phyloP scores from a whole-genome alignment of 2,888 invertebrate species.

The Mythimna impura region DNA sequence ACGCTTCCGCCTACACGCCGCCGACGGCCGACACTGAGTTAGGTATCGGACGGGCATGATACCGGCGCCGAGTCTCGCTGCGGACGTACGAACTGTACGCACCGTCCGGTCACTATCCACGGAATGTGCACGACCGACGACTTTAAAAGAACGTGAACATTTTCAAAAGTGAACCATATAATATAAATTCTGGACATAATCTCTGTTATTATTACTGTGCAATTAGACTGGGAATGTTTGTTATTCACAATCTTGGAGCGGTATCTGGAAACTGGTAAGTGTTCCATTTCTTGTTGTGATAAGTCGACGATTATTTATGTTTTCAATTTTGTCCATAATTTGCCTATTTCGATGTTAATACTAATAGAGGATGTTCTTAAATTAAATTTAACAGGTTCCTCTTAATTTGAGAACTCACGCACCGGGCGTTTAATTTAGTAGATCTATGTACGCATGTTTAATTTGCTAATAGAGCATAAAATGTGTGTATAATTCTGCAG shows the following conservation, averaged over 20 bases:
- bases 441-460: slow-evolving; percentile 9
- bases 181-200: slow-evolving; percentile 39
- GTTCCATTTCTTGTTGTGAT: slow-evolving; percentile 59
- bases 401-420: slow-evolving; percentile 35
- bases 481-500: no score
- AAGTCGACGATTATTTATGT: slow-evolving; percentile 46
- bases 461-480: slow-evolving; percentile 13
- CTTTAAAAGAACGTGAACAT: slow-evolving; percentile 51
- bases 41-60: slow-evolving; percentile 61
- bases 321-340: slow-evolving; percentile 23
- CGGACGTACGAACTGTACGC: slow-evolving; percentile 59
- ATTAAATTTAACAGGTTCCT: slow-evolving; percentile 39
- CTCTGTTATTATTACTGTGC: slow-evolving; percentile 54
- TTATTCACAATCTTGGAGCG: slow-evolving; percentile 50
- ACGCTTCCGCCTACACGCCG: slow-evolving; percentile 66
- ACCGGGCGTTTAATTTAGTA: slow-evolving; percentile 43
- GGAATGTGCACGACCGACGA: slow-evolving; percentile 57
- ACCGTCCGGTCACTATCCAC: slow-evolving; percentile 48
- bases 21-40: slow-evolving; percentile 41
- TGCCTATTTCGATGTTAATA: slow-evolving; percentile 7
- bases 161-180: slow-evolving; percentile 51
- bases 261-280: slow-evolving; percentile 60
- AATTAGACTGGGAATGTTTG: slow-evolving; percentile 55
- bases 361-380: slow-evolving; percentile 23
- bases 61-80: slow-evolving; percentile 61